Base-by-base conservation (phyloP, 2,797 vertebrate species). In the Tangara arthus region DNA sequence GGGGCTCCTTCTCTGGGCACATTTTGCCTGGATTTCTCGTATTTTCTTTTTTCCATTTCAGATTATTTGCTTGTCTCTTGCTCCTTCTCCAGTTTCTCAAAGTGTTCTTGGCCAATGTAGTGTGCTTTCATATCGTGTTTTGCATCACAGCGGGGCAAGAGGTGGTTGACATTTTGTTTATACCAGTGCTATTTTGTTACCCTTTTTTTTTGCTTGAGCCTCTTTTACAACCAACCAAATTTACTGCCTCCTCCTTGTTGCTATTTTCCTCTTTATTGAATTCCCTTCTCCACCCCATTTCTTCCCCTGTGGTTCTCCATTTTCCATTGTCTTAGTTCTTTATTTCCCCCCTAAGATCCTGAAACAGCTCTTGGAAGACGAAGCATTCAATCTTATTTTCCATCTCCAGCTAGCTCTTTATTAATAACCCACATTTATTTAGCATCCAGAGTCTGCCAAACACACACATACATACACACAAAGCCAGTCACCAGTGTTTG, bases 401-500 rank as follows among this genome's bases (percentile, higher is more conserved):
- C 81, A 94, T 92, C 92, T 96, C 82, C 87, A 93, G 94, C 94
- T 92, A 93, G 87, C 1, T 1, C 71, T 95, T 96, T 96, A 96
- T 97, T 97, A 97, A 97, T 96, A 97, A 92, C 92, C 94, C 61
- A 49, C 93, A 95, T 96, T 96, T 95, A 96, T 96, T 96, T 95
- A 95, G 87, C 87, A 95, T 92, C 87, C 76, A 65, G 65, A 87
- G 78, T 39, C 83, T 96, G 92, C 93, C 93, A 95, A 95, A 77
- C 55, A 39, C 89, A 68, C 53, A n/a, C 89, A 85, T 87, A 89
- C 71, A 61, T 66, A 73, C 30, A 77, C 72, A 87, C 90, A 77
- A 82, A 94, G 93, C 71, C 81, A 94, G 93, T 42, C 83, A 87
- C 92, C 83, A 87, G 65, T 87, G 84, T 95, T 93, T 95, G 89